Percentiles rank a stretch among this genome's conserved stretches.
Conservation (phyloP, 2,797 vertebrate species). For the Rhinella marina region DNA sequence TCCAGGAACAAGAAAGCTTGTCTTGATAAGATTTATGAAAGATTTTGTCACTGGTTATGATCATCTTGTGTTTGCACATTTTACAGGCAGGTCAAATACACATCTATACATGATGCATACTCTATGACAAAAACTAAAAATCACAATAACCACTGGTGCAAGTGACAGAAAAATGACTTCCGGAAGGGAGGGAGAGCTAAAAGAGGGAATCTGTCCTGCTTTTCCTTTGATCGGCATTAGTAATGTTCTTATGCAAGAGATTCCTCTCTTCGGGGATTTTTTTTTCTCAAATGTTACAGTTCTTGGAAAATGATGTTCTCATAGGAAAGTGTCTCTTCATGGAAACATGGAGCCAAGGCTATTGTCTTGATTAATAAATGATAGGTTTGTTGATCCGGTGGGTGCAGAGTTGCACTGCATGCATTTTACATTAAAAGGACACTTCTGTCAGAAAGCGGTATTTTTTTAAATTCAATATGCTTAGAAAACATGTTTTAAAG, state of each 20-base stretch:
- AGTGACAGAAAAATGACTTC: not conserved
- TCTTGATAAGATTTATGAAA: slow-evolving; percentile 6
- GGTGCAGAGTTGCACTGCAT: not conserved
- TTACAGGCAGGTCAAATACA: not conserved
- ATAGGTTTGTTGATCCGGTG: not conserved
- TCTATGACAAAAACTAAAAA: not conserved
- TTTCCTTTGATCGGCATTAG: not conserved
- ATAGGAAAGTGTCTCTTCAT: not conserved
- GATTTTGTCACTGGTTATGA: slow-evolving; percentile 12
- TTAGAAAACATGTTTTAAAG: no score
- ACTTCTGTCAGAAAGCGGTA: no score
- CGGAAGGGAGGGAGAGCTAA: not conserved
- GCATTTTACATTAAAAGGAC: not conserved
- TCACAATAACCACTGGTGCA: not conserved
- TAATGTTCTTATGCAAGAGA: not conserved
- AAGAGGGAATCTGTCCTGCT: not conserved
- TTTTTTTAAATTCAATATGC: no score
- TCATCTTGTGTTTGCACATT: not conserved
- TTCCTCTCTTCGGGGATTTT: not conserved
- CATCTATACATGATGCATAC: not conserved
- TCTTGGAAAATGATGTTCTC: not conserved
- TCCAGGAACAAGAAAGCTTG: not conserved
- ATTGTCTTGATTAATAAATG: not conserved
- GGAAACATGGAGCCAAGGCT: not conserved
- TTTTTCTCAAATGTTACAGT: not conserved